Conservation (phyloP, 2,888 invertebrate genomes). For the Bunonema sp. region DNA sequence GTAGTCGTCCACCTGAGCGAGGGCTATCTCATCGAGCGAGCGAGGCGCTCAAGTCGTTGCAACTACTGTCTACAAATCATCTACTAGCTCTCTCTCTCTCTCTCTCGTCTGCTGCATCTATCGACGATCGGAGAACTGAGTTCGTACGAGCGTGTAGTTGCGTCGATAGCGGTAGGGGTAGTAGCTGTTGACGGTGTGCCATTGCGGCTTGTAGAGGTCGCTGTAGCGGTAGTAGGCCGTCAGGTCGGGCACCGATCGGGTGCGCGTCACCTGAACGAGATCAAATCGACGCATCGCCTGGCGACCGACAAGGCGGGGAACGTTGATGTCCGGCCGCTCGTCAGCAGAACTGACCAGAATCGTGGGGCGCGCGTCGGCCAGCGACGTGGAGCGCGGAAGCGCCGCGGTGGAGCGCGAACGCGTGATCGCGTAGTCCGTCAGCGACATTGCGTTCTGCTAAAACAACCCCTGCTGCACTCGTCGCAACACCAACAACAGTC, state of each 20-base stretch:
- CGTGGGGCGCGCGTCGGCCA: background rate
- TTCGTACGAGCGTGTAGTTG: slow-evolving; percentile 20
- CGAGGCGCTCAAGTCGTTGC: too few relatives aligned
- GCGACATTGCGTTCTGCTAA: too few relatives aligned
- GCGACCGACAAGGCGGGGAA: background rate
- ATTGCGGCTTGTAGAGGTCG: slow-evolving; percentile 27
- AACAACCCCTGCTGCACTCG: too few relatives aligned
- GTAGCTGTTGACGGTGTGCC: slow-evolving; percentile 21
- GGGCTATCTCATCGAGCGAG: too few relatives aligned
- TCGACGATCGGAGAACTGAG: too few relatives aligned
- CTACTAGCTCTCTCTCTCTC: too few relatives aligned
- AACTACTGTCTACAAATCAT: too few relatives aligned
- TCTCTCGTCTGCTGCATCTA: too few relatives aligned
- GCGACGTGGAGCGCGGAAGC: slow-evolving; percentile 18
- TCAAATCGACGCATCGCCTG: background rate
- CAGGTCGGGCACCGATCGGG: slow-evolving; percentile 24
- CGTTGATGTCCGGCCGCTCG: background rate
- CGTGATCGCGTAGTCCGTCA: slow-evolving; percentile 26
- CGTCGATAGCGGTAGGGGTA: slow-evolving; percentile 25
- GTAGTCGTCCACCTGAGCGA: slow-evolving; percentile 30
- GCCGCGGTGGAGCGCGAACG: slow-evolving; percentile 29
- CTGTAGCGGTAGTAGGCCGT: slow-evolving; percentile 19
- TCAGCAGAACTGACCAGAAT: slow-evolving; percentile 1
- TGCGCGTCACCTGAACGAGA: slow-evolving; percentile 15
- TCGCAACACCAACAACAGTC: too few relatives aligned